Conservation (phyloP, 2,888 invertebrate genomes). For the Orchesella flavescens region DNA sequence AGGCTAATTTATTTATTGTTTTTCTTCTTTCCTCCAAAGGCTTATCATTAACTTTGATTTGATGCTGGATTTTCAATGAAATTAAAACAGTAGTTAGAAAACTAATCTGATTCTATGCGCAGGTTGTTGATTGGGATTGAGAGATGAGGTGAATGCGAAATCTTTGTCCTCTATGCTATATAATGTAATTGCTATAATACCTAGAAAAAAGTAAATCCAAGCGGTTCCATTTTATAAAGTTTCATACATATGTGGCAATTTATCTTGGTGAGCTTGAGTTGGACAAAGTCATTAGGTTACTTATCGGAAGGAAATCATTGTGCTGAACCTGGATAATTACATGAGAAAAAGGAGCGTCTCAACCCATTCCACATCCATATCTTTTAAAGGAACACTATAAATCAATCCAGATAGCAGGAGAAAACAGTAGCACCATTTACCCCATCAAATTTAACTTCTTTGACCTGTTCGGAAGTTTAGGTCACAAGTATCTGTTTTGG, state of each 20-base stretch:
- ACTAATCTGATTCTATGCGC: background rate
- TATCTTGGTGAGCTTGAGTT: slow-evolving; percentile 4
- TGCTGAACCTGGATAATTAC: background rate
- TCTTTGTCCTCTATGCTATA: background rate
- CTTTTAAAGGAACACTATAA: slow-evolving; percentile 21
- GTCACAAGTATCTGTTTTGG: background rate
- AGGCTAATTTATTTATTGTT: background rate
- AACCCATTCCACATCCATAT: background rate
- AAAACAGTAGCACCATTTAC: background rate
- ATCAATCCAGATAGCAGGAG: slow-evolving; percentile 22
- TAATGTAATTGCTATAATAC: background rate
- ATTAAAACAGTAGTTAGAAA: background rate
- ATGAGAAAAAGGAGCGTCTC: background rate
- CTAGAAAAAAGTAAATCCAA: background rate
- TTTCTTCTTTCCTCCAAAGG: background rate
- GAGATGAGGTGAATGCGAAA: background rate
- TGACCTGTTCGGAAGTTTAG: slow-evolving; percentile 31
- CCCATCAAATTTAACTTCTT: slow-evolving; percentile 3
- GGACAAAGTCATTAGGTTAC: background rate
- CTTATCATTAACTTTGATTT: background rate
- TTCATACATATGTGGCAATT: background rate
- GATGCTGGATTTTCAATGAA: background rate
- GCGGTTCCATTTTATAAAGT: background rate
- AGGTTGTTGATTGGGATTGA: background rate
- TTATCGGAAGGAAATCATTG: background rate